Base-by-base conservation (phyloP, 2,888 invertebrate species). In the Neuroscelio doddi region DNA sequence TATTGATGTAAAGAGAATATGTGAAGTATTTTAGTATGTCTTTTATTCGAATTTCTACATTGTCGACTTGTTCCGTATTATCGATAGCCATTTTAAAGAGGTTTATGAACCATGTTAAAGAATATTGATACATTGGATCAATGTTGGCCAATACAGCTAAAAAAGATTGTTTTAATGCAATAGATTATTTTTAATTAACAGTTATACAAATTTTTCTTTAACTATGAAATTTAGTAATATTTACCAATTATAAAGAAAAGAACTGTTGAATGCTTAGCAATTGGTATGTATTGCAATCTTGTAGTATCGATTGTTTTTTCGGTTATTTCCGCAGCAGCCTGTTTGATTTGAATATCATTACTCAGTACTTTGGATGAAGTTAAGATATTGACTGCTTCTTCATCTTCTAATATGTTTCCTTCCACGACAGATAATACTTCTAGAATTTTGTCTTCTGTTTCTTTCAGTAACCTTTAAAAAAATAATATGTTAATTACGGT, bases 61-160 rank as follows among this genome's bases (percentile, higher is more conserved):
- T 91, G 68, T 96, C 96, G n/a, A 90, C 90, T 74, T 91, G 91
- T 75, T 93, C 93, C 0, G 94, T 93, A 73, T 93, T 93, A 71
- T 96, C 95, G 61, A 97, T 97, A 14, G 95, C 90, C 41, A 90
- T 87, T 73, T 92, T 91, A 83, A 93, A 98, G 21, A 97, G 87
- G 71, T 93, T 92, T 77, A 97, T 94, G 83, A 96, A 97, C 97
- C 97, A 98, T 1, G 90, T 90, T 73, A 98, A 86, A 0, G 97
- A 97, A 84, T 97, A 98, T 82, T 97, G 97, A 85, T 98, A 98
- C 97, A 97, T 97, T 1, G 97, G 96, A 86, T 98, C 97, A 70
- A 98, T 95, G 77, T 93, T 92, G 3, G 95, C 93, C 77, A 98
- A 85, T 58, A 95, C 93, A 58, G 91, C 93, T 92, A 79, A 47